phyloP scores from a whole-genome alignment of 1,140 invertebrate species.

The Dolichoris vasculosae region DNA sequence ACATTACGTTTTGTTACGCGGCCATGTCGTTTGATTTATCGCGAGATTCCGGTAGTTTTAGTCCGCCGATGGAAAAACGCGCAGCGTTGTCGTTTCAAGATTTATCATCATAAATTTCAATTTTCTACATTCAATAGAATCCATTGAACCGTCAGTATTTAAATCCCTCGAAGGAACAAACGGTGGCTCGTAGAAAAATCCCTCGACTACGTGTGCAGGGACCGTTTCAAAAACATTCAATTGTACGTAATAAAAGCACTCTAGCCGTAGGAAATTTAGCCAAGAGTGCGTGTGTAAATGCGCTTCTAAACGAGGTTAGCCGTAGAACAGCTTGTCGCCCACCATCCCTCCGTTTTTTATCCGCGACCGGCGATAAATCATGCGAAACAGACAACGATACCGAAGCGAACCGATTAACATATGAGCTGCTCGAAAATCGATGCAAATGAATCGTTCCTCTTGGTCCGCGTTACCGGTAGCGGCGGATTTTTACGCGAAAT shows the following conservation, averaged over 20 bases:
- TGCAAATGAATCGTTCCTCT: constrained; percentile 36
- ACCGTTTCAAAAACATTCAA: constrained; percentile 45
- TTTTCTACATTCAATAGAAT: constrained; percentile 37
- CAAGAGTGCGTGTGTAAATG: constrained; percentile 8
- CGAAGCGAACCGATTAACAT: constrained; percentile 22
- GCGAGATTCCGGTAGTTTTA: constrained; percentile 20
- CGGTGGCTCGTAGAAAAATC: neutral
- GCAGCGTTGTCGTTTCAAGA: constrained; percentile 23
- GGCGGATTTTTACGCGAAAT: too few species aligned
- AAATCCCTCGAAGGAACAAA: constrained; percentile 34
- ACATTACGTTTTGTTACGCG: neutral
- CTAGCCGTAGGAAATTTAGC: constrained; percentile 24
- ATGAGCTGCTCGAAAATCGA: constrained; percentile 24
- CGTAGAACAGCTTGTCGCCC: constrained; percentile 13
- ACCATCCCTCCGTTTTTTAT: constrained; percentile 22
- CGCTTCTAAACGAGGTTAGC: constrained; percentile 31
- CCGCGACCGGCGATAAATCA: constrained; percentile 22
- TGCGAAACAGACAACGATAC: constrained; percentile 22
- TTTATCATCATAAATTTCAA: constrained; percentile 43
- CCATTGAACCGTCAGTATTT: constrained; percentile 28
- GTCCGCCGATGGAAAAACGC: neutral
- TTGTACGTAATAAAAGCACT: constrained; percentile 23
- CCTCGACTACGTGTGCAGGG: constrained; percentile 10
- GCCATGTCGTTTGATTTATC: constrained; percentile 20
- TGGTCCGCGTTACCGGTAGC: neutral